Evolutionary conservation across 2,888 invertebrate genomes (phyloP).

Genomic region (Mamestra brassicae): DNA sequence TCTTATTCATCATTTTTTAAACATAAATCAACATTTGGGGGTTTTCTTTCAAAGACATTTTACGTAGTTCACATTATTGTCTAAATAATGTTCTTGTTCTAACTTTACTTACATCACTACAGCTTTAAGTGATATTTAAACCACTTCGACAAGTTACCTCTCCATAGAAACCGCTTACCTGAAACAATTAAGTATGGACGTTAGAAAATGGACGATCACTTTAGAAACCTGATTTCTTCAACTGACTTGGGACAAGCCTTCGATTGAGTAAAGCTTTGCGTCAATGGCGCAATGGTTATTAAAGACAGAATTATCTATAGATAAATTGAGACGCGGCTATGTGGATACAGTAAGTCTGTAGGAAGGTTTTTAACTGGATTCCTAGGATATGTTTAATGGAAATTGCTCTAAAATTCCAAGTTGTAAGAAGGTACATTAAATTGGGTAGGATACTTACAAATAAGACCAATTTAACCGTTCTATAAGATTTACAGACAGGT

Average conservation of each 20-base stretch:
- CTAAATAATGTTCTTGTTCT: not conserved
- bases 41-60: not conserved
- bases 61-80: not conserved
- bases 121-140: constrained; percentile 26
- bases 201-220: constrained; percentile 54
- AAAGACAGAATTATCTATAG: constrained; percentile 42
- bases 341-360: constrained; percentile 19
- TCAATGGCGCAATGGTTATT: constrained; percentile 52
- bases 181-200: constrained; percentile 54
- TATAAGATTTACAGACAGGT: not conserved
- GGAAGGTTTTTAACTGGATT: constrained; percentile 43
- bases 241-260: constrained; percentile 45
- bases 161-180: constrained; percentile 47
- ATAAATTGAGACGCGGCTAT: constrained; percentile 35
- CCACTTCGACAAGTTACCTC: constrained; percentile 23
- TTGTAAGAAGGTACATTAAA: not conserved
- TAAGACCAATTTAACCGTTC: too few species aligned
- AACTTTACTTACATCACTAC: not conserved
- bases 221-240: constrained; percentile 56
- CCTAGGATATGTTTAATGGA: constrained; percentile 8
- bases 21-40: not conserved
- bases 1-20: not conserved
- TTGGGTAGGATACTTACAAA: not conserved
- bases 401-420: constrained; percentile 15
- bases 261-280: constrained; percentile 50